Evolutionary conservation across 2,888 invertebrate genomes (phyloP).

Genomic region (Notocelia uddmanniana): DNA sequence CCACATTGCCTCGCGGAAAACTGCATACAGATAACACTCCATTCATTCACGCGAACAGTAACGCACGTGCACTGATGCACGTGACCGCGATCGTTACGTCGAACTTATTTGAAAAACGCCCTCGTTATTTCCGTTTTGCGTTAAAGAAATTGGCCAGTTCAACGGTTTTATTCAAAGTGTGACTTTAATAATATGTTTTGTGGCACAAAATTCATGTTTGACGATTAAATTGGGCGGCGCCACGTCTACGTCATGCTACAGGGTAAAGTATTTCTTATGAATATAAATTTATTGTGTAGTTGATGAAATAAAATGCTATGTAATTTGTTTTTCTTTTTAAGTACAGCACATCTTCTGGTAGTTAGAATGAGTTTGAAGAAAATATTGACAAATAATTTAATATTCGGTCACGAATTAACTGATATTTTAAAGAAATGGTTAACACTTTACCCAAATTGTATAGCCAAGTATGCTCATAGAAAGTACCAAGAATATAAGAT

Average conservation of each 20-base stretch:
- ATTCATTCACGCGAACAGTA: slow-evolving; percentile 38
- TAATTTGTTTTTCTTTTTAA: background rate
- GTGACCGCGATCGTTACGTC: slow-evolving; percentile 41
- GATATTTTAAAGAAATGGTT: background rate
- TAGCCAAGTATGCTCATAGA: background rate
- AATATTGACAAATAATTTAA: background rate
- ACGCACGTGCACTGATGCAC: slow-evolving; percentile 46
- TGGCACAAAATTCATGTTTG: slow-evolving; percentile 74
- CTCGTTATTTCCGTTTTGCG: slow-evolving; percentile 51
- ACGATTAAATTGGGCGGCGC: slow-evolving; percentile 71
- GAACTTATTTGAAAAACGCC: slow-evolving; percentile 37
- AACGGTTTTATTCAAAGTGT: slow-evolving; percentile 61
- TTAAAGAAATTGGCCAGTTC: slow-evolving; percentile 52
- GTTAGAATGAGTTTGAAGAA: background rate
- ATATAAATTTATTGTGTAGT: slow-evolving; percentile 13
- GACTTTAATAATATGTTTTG: slow-evolving; percentile 73
- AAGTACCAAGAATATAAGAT: background rate
- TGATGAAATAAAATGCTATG: background rate
- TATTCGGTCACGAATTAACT: background rate
- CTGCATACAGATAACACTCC: slow-evolving; percentile 40
- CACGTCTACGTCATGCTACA: slow-evolving; percentile 76
- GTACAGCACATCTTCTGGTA: background rate
- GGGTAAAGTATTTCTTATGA: slow-evolving; percentile 66
- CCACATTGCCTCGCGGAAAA: slow-evolving; percentile 44
- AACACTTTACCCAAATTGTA: background rate